Percentiles rank a stretch among this genome's conserved stretches.
phyloP scores from a whole-genome alignment of 2,797 vertebrate species.

The Leucoraja ocellata region DNA sequence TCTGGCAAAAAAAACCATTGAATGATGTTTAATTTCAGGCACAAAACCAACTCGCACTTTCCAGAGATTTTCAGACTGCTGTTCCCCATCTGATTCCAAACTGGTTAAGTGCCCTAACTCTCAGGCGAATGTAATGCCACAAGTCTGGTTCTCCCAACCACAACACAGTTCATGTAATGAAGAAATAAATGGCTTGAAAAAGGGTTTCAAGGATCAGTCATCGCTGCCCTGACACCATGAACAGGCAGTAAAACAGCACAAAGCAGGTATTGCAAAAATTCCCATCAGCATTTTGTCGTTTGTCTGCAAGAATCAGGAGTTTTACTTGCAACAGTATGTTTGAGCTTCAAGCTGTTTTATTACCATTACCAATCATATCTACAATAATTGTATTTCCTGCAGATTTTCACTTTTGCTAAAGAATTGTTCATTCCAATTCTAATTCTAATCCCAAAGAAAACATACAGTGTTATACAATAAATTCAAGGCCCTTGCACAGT shows the following conservation, averaged over 20 bases:
- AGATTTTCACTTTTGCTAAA: background rate
- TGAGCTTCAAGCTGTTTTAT: background rate
- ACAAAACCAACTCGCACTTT: background rate
- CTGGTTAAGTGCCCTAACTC: background rate
- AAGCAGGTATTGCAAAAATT: background rate
- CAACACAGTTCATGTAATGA: background rate
- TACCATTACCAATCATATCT: background rate
- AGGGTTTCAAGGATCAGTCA: background rate
- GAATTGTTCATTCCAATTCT: background rate
- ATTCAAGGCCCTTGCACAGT: no score
- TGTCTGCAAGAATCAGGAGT: background rate
- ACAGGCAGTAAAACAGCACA: background rate
- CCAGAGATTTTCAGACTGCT: background rate
- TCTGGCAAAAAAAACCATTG: background rate
- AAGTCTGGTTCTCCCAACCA: background rate
- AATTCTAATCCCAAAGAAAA: constrained; percentile 11
- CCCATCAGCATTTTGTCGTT: background rate
- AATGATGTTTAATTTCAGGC: background rate
- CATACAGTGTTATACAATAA: background rate
- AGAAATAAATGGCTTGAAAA: constrained; percentile 15
- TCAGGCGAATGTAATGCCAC: background rate
- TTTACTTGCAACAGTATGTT: background rate
- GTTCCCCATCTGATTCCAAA: background rate
- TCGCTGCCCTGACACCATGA: background rate
- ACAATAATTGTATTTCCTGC: background rate